Conservation (phyloP, 2,888 invertebrate species). For the Melanostoma scalare region DNA sequence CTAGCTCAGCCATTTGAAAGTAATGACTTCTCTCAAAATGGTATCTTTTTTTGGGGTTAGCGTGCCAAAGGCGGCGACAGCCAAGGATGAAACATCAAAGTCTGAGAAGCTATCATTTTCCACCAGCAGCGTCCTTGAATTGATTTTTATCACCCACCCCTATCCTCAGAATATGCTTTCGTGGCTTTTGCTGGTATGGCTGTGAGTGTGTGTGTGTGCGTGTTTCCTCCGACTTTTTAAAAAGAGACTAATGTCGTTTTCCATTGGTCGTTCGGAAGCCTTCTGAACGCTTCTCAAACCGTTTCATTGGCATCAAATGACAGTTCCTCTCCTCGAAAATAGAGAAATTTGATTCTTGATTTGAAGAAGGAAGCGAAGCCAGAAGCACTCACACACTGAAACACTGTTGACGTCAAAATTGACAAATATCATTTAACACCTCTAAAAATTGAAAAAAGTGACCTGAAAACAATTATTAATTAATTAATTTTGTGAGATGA, state of each 20-base stretch:
- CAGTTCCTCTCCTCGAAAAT: too few relatives aligned
- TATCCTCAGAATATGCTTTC: background rate
- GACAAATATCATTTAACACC: too few relatives aligned
- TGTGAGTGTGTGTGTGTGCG: background rate
- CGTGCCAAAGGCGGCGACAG: conserved; percentile 29
- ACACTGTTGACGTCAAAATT: too few relatives aligned
- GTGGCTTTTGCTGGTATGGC: background rate
- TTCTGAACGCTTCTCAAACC: too few relatives aligned
- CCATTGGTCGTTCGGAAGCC: too few relatives aligned
- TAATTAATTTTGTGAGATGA: too few relatives aligned
- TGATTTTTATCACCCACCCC: conserved; percentile 27
- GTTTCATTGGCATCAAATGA: too few relatives aligned
- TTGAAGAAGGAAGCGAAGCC: too few relatives aligned
- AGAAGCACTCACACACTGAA: too few relatives aligned
- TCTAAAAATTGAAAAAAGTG: too few relatives aligned
- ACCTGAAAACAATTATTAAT: too few relatives aligned
- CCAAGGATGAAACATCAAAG: conserved; percentile 58
- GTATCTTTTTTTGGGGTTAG: conserved; percentile 22
- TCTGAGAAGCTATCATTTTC: conserved; percentile 65
- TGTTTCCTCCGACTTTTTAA: background rate
- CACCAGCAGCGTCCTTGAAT: conserved; percentile 45
- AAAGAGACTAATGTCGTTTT: background rate
- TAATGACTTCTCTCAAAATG: conserved; percentile 50
- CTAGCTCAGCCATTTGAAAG: conserved; percentile 65
- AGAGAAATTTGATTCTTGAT: too few relatives aligned